Evolutionary conservation across 1,140 invertebrate genomes (phyloP), one percentile per base, ranked within the genome.

Genomic region (Drosophila nikananu): DNA sequence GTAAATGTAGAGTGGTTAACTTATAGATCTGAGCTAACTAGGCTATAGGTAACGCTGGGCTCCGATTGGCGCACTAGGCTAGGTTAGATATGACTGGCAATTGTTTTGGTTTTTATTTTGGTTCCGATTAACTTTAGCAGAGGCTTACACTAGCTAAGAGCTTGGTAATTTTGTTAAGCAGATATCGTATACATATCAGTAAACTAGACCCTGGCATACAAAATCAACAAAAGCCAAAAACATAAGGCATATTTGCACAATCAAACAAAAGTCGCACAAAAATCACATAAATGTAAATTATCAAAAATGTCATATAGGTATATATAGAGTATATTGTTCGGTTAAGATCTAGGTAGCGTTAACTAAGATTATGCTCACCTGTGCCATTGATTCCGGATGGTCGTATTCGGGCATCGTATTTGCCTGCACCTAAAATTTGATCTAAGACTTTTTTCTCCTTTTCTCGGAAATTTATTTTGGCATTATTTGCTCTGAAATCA

Each of bases 381-480:
- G 97, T 98, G 92, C 96, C 97, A 93, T 98, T 98, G 93, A 97
- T 96, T 78, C 97, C 98, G 61, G 97, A 97, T 48, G 97, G 97
- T 93, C 97, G 94, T 92, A 99, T 99, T 82, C 97, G 94, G 72
- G 97, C 97, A 94, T 99, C 98, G 95, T 98, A 98, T 77, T 96
- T 95, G 77, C 97, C 96, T 68, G 96, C 96, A 76, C 97, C 97
- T 81, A 99, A 95, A 93, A 98, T 98, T 94, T 97, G 96, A 94
- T 99, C 98, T 93, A 99, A 94, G 83, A 98, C 97, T 94, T 97
- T 96, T 93, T 98, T 98, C 94, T 98, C 97, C 94, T 97, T 98
- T 95, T 98, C 97, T 80, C 97, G 95, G 94, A 97, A 98, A 94
- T 98, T 98, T 93, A 96, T 95, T 94, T 96, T 96, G 81, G 94